Evolutionary conservation across 2,888 invertebrate genomes (phyloP), one percentile per base, ranked within the genome.

Genomic region (Arctia plantaginis): DNA sequence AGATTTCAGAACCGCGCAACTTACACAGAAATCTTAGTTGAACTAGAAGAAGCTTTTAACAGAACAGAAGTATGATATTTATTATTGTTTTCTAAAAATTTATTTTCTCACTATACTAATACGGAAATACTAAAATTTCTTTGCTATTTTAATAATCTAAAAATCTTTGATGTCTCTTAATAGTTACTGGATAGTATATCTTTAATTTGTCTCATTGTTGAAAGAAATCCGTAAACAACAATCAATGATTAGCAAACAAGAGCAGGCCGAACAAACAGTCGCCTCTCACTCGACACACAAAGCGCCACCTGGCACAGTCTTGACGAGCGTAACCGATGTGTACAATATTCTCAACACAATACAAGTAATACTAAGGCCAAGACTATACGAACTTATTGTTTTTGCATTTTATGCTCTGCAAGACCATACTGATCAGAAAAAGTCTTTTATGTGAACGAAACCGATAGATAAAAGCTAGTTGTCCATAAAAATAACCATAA

Each of bases 271-370:
- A 69, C 69, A 55, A 55, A 55, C 65, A 66, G 65, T 35, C n/a
- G 65, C 35, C n/a, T 35, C n/a, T 35, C 7, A 15, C 15, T 35
- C 15, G 15, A 35, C 12, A 35, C 68, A n/a, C 35, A 33, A 39
- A 39, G 65, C 23, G 3, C 27, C 65, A 23, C 65, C 23, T 10
- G 65, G 23, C 39, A n/a, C 35, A 33, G 39, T 69, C 69, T 55
- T 55, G 69, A 55, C 55, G 55, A 69, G 55, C 55, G 15, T 35
- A 35, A 69, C 35, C 35, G n/a, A 55, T 35, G 68, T 68, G 33
- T 68, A 68, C 69, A 55, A 51, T 55, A 8, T 35, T 33, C 69
- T 51, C 35, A n/a, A 55, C 51, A 55, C 35, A 51, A 51, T 51
- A n/a, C 51, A 69, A 51, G 23, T 47, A 23, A 69, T 35, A 7